Conservation (phyloP, 2,797 vertebrate species). For the Chiroxiphia lanceolata region DNA sequence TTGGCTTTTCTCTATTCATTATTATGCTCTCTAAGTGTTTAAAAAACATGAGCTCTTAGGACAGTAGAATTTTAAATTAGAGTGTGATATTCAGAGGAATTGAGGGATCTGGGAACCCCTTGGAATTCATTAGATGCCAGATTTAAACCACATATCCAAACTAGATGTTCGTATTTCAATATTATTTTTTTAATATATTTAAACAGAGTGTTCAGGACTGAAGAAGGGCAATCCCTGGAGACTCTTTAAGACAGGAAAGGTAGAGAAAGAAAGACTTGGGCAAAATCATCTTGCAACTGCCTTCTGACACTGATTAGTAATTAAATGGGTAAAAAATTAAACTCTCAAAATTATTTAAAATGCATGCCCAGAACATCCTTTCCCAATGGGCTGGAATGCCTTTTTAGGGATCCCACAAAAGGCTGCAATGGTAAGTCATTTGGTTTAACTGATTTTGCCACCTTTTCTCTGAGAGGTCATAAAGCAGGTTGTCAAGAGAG, state of each 20-base stretch:
- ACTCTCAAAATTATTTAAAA: neutral
- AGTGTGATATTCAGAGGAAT: neutral
- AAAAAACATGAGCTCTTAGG: slow-evolving; percentile 19
- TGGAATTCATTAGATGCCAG: slow-evolving; percentile 2
- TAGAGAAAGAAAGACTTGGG: neutral
- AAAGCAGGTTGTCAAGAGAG: neutral
- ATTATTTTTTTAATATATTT: neutral
- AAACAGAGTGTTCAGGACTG: neutral
- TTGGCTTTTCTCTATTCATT: neutral
- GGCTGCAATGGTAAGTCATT: neutral
- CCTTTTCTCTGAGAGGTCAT: slow-evolving; percentile 12
- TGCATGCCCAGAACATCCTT: neutral
- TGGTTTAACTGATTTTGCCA: slow-evolving; percentile 19
- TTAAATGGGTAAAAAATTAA: slow-evolving; percentile 1
- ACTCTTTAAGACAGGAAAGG: neutral
- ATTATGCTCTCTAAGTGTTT: neutral
- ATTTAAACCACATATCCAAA: neutral
- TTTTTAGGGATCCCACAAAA: neutral
- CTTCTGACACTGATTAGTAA: neutral
- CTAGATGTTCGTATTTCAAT: neutral
- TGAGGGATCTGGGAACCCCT: neutral
- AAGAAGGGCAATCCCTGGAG: neutral
- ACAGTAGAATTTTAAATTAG: neutral
- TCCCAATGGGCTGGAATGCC: neutral
- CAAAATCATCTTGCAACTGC: neutral